phyloP scores from a whole-genome alignment of 2,113 vertebrate genomes.

The Entelurus aequoreus region DNA sequence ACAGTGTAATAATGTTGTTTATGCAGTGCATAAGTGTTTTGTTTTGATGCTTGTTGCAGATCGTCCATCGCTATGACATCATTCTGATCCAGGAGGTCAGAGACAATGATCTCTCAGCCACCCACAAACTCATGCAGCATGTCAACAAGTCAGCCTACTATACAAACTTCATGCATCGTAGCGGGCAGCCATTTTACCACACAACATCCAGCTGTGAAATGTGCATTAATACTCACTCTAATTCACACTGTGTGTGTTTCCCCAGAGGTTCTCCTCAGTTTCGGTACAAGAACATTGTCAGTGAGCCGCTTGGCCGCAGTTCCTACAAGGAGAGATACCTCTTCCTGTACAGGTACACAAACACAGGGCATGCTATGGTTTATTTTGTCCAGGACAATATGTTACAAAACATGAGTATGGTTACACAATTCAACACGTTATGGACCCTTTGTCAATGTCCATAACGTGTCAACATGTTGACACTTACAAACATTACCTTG shows the following conservation, averaged over 20 bases:
- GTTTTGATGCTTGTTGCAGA: slow-evolving; percentile 55
- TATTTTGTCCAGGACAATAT: neutral
- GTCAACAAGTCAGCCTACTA: slow-evolving; percentile 77
- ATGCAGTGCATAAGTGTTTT: neutral
- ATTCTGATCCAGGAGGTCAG: slow-evolving; percentile 87
- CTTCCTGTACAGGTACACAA: slow-evolving; percentile 80
- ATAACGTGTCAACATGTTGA: too few relatives aligned
- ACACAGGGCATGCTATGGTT: too few relatives aligned
- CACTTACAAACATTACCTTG: neutral
- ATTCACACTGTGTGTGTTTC: slow-evolving; percentile 8
- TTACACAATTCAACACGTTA: neutral
- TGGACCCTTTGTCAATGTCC: too few relatives aligned
- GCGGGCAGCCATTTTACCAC: neutral
- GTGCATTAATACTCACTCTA: neutral
- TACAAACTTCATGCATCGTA: neutral
- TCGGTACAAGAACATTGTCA: slow-evolving; percentile 70
- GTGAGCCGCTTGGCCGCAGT: slow-evolving; percentile 78
- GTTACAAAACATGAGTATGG: neutral
- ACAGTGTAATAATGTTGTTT: too few relatives aligned
- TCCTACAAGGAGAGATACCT: slow-evolving; percentile 87
- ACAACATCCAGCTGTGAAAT: neutral
- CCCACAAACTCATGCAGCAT: slow-evolving; percentile 72
- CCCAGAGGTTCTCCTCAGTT: slow-evolving; percentile 57
- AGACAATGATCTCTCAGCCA: slow-evolving; percentile 77
- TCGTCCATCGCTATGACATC: slow-evolving; percentile 79